These are phyloP conservation scores for Spicauda simplicius DNA, from an alignment of 2,888 invertebrate genomes.

Conservation along the genomic window DNA sequence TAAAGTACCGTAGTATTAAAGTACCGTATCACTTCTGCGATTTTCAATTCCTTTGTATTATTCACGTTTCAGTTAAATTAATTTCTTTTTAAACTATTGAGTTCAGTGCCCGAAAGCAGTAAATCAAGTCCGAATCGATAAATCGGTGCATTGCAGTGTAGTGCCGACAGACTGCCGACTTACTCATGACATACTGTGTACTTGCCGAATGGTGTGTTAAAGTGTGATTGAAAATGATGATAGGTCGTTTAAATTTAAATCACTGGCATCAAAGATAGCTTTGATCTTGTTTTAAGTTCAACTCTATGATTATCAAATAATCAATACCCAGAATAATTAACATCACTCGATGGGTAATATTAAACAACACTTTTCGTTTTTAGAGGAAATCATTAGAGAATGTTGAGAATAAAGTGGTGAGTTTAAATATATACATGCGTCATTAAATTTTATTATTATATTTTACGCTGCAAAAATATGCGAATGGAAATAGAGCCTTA, in stretches of 20 bases:
- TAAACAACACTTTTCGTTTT: too few relatives aligned
- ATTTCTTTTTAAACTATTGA: background rate
- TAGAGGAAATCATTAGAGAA: too few relatives aligned
- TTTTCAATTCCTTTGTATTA: background rate
- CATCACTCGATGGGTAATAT: too few relatives aligned
- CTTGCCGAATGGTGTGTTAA: background rate
- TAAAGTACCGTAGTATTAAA: too few relatives aligned
- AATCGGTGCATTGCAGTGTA: constrained; percentile 44
- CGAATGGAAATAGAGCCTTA: too few relatives aligned
- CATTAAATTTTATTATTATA: too few relatives aligned
- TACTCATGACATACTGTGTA: constrained; percentile 41
- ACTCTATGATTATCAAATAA: background rate
- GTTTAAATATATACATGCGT: too few relatives aligned
- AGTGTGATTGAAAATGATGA: constrained; percentile 30
- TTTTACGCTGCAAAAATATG: too few relatives aligned
- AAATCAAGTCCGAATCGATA: constrained; percentile 39
- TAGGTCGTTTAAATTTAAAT: constrained; percentile 21
- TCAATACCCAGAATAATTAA: background rate
- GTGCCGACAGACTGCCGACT: constrained; percentile 54
- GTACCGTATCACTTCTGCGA: background rate
- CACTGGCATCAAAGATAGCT: constrained; percentile 26
- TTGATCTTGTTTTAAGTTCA: constrained; percentile 18
- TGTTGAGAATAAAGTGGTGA: too few relatives aligned
- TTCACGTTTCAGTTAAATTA: background rate
- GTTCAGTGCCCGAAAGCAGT: constrained; percentile 38